A percentile compares a stretch with the other conserved stretches of the same genome.
phyloP scores from a whole-genome alignment of 64 coral and sea anemone species.

The Stichodactyla helianthus region DNA sequence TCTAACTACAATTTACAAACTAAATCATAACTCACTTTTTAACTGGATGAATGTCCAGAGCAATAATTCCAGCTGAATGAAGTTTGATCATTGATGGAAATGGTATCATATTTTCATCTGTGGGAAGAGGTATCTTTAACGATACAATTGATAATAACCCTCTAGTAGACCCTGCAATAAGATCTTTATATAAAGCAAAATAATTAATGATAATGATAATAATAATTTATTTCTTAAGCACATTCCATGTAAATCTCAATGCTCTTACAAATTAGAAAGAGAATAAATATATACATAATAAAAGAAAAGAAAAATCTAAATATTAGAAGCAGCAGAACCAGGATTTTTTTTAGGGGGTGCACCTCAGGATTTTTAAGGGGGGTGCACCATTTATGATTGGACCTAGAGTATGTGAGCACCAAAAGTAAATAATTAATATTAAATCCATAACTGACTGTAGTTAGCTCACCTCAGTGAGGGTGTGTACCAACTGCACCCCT shows the following conservation, averaged over 20 bases:
- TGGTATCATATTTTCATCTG: background rate
- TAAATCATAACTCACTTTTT: background rate
- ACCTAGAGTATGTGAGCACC: too few relatives aligned
- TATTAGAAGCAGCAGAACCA: too few relatives aligned
- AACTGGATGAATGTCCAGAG: conserved; percentile 9
- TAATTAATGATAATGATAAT: background rate
- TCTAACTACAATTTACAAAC: background rate
- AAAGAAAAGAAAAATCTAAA: background rate
- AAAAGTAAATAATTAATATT: too few relatives aligned
- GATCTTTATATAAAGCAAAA: background rate
- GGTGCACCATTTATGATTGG: too few relatives aligned
- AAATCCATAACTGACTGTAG: too few relatives aligned
- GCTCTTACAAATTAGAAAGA: background rate
- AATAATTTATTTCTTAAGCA: too few relatives aligned
- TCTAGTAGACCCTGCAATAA: conserved; percentile 1
- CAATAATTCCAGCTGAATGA: conserved; percentile 21
- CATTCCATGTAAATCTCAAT: too few relatives aligned
- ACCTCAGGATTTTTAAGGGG: too few relatives aligned
- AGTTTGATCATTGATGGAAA: background rate
- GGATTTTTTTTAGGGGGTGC: too few relatives aligned
- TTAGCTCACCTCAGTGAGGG: too few relatives aligned
- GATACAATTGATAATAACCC: background rate
- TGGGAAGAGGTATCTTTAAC: conserved; percentile 4
- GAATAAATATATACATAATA: too few relatives aligned
- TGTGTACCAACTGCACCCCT: too few relatives aligned